Base-by-base conservation (phyloP, 2,888 invertebrate species). In the Stenotaenia linearis region DNA sequence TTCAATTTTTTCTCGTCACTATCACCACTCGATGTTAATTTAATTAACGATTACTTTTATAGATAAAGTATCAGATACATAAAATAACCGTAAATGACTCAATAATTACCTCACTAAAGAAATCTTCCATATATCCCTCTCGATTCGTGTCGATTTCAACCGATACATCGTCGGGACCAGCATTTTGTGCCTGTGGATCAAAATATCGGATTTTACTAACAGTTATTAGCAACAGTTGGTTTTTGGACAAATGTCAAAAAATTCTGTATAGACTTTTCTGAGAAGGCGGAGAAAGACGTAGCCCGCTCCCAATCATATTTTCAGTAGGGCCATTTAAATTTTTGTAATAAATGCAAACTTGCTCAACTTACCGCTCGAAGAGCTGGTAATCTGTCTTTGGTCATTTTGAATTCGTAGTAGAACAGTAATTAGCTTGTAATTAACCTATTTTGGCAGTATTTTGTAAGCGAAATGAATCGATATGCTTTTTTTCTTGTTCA, bases 111-210 rank as follows among this genome's bases (percentile, higher is more conserved):
- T 98, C 98, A 88, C 96, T 96, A 89, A 99, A 99, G 90, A 99
- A 99, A 88, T 98, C 98, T 88, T 98, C 98, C 98, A 99, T 98
- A 90, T 96, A 98, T 85, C 96, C 96, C 86, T 93, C 93, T 84
- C 91, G 90, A 84, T 93, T 93, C 76, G 84, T 84, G 88, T 97
- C 97, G 86, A 97, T 95, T 87, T 93, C 95, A 90, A 97, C 96
- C 88, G 96, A 93, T 88, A 96, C 96, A 87, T 97, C 97, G 88
- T 96, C 96, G 83, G 93, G 93, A 84, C 93, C 95, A 87, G 98
- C 97, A 89, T 98, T 97, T 90, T 97, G 97, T 88, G 97, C 97
- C 96, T 78, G 56, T 61, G 40, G 12, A 74, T 32, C 28, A 50
- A 50, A 50, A 32, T 74, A 74, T 30, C 28, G 32, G 74, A 74